Percentiles rank a stretch among this genome's conserved stretches.
Conservation (phyloP, 2,797 vertebrate genomes). For the Galagoides demidoff region DNA sequence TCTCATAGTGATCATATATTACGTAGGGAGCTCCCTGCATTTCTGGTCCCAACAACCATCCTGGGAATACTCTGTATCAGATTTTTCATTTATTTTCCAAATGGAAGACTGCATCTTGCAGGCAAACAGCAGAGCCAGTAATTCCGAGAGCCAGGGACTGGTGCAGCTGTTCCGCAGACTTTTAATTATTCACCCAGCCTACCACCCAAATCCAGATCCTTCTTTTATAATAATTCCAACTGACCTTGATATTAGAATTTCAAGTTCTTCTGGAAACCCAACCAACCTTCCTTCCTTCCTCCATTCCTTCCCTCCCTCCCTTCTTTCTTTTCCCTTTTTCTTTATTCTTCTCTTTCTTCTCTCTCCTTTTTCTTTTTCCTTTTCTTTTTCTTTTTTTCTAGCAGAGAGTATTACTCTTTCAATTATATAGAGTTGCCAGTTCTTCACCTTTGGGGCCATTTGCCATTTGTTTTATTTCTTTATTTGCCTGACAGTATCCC, state of each 20-base stretch:
- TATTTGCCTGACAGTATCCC: background rate
- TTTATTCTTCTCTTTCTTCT: background rate
- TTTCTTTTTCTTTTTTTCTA: background rate
- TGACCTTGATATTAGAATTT: background rate
- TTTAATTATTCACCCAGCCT: background rate
- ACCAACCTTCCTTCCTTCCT: background rate
- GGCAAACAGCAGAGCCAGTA: background rate
- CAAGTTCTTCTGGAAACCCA: background rate
- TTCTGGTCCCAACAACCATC: background rate
- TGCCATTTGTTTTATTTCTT: constrained; percentile 6
- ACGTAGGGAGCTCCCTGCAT: background rate
- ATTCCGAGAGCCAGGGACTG: background rate
- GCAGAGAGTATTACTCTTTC: background rate
- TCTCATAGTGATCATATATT: background rate
- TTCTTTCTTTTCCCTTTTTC: background rate
- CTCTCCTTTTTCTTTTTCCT: background rate
- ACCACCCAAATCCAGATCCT: background rate
- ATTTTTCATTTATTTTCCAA: constrained; percentile 45
- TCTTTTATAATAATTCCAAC: background rate
- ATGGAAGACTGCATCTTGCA: background rate
- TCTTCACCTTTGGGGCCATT: background rate
- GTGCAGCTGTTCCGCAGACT: background rate
- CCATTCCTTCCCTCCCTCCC: background rate
- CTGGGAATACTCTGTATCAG: background rate
- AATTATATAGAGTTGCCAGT: background rate